Percentiles rank a stretch among this genome's conserved stretches.
phyloP scores from a whole-genome alignment of 2,888 invertebrate species.

The Tiliacea citrago region DNA sequence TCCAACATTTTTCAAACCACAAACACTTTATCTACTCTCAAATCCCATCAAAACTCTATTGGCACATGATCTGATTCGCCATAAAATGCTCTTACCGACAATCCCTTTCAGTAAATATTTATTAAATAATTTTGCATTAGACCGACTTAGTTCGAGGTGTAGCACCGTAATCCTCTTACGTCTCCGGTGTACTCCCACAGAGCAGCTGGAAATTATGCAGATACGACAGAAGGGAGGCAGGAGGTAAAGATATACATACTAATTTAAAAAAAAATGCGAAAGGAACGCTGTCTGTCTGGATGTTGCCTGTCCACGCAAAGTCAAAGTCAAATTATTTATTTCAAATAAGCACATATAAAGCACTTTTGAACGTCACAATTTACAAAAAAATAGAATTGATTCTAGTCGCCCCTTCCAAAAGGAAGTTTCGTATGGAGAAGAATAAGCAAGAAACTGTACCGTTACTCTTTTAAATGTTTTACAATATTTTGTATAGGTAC shows the following conservation, averaged over 20 bases:
- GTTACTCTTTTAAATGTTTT: too few relatives aligned
- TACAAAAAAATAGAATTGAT: too few relatives aligned
- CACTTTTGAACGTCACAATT: too few relatives aligned
- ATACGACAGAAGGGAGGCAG: not conserved
- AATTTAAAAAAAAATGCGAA: too few relatives aligned
- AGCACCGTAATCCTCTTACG: slow-evolving; percentile 77
- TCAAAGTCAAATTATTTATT: too few relatives aligned
- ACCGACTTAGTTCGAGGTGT: slow-evolving; percentile 70
- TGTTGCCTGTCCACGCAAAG: too few relatives aligned
- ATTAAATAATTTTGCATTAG: slow-evolving; percentile 77
- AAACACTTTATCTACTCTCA: not conserved
- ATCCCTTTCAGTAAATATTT: slow-evolving; percentile 72
- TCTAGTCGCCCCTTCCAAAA: too few relatives aligned
- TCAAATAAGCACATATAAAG: too few relatives aligned
- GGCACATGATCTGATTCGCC: slow-evolving; percentile 53
- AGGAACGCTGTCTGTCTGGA: too few relatives aligned
- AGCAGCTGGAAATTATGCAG: slow-evolving; percentile 34
- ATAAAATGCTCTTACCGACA: slow-evolving; percentile 59
- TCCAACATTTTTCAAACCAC: not conserved
- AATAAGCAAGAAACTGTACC: too few relatives aligned
- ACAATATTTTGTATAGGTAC: too few relatives aligned
- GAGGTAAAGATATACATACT: not conserved
- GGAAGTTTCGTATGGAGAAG: too few relatives aligned
- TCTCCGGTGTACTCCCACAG: slow-evolving; percentile 67
- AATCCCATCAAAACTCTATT: slow-evolving; percentile 41